Evolutionary conservation across 2,113 vertebrate species (phyloP), one percentile per base, ranked within the genome.

Genomic region (Calidris pygmaea): DNA sequence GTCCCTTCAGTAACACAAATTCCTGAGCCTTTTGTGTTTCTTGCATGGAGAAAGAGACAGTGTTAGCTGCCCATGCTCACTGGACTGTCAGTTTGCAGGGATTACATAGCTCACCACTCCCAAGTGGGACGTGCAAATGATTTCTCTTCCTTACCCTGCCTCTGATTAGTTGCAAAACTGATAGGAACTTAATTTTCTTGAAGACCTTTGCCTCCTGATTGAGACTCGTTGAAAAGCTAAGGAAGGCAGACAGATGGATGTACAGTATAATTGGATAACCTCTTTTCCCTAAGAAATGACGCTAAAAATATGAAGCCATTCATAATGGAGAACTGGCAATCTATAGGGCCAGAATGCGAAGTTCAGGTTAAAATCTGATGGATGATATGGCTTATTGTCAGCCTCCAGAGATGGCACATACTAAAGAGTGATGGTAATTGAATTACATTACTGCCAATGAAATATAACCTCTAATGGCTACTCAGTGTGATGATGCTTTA

Each of bases 401-500:
- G 87, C 78, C 56, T 97, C 75, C 72, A 95, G 89, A 93, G 87
- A 85, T 87, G 89, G 74, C 56, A 66, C 73, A 43, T 79, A 43
- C 81, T 96, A 80, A 97, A 96, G 95, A 96, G 90, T 96, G 94
- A 95, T 96, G 94, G 72, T 96, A 96, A 97, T 97, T 96, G 94
- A 97, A 96, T 97, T 94, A 95, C 92, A 86, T 96, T 97, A 85
- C 89, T 93, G 95, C 74, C 87, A 96, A 93, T 97, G 97, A 97
- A 97, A 97, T 93, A 95, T 89, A 97, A 94, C 95, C 95, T 96
- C 89, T 96, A 96, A 97, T 97, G 91, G 94, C 94, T 95, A 95
- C 89, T 97, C 95, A 94, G 90, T 81, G 85, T 97, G 96, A 97
- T 91, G 96, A 96, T 97, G 89, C 97, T 96, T 96, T 95, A 97